Percentiles rank a stretch among this genome's conserved stretches.
Evolutionary conservation across 2,888 invertebrate species (phyloP).

Genomic region (Silvanus unidentatus): DNA sequence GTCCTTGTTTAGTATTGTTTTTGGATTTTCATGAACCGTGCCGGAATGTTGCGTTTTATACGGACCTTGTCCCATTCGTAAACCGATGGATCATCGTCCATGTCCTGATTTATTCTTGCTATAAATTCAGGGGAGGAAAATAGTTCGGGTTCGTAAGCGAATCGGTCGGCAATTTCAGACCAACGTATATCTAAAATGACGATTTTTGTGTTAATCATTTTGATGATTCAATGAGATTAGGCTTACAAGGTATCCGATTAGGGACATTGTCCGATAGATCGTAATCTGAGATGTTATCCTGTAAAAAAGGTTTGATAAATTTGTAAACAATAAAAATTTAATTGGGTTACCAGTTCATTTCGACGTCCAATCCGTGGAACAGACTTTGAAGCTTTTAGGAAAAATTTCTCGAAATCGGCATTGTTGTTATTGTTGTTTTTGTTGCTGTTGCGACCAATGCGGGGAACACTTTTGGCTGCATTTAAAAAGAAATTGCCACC

Average conservation of each 20-base stretch:
- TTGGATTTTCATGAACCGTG: slow-evolving; percentile 1
- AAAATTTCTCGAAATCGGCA: slow-evolving; percentile 47
- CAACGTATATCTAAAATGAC: slow-evolving; percentile 33
- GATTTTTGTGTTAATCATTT: slow-evolving; percentile 4
- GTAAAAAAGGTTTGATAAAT: no score
- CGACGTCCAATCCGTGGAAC: slow-evolving; percentile 48
- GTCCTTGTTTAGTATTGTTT: no score
- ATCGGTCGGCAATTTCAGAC: slow-evolving; percentile 38
- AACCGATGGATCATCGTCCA: slow-evolving; percentile 31
- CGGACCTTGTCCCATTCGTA: slow-evolving; percentile 32
- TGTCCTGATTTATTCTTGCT: slow-evolving; percentile 26
- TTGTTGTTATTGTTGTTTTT: slow-evolving; percentile 29
- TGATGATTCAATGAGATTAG: no score
- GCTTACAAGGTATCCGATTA: slow-evolving; percentile 1
- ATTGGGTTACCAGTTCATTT: slow-evolving; percentile 37
- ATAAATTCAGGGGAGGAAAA: slow-evolving; percentile 31
- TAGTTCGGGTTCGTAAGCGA: slow-evolving; percentile 40
- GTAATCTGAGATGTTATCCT: no score
- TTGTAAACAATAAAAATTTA: background rate
- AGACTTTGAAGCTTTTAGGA: slow-evolving; percentile 48
- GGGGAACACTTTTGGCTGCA: slow-evolving; percentile 42
- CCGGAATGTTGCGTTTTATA: slow-evolving; percentile 22
- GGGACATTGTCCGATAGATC: background rate
- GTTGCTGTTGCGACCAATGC: slow-evolving; percentile 35
- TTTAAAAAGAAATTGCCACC: slow-evolving; percentile 32